phyloP scores from a whole-genome alignment of 2,113 vertebrate species.

The Petrocephalus microphthalmus region DNA sequence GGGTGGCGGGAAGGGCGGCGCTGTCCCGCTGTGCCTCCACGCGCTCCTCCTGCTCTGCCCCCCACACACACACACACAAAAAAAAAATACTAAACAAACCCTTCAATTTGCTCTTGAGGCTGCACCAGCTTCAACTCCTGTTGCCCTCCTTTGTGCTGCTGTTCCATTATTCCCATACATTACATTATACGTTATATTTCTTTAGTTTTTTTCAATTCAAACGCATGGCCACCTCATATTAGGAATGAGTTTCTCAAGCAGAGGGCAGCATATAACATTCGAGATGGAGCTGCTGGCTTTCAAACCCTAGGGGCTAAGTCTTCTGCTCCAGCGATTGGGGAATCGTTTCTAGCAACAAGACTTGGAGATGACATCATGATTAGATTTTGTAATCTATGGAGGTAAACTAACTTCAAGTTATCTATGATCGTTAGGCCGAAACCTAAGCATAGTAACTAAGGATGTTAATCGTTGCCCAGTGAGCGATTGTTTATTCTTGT shows the following conservation, averaged over 20 bases:
- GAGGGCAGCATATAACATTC: background rate
- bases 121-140: background rate
- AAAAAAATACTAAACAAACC: background rate
- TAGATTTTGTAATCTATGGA: background rate
- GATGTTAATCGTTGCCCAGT: background rate
- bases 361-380: background rate
- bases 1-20: conserved; percentile 65
- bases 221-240: background rate
- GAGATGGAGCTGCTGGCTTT: background rate
- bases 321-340: background rate
- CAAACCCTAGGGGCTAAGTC: background rate
- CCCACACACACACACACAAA: no score
- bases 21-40: conserved; percentile 22
- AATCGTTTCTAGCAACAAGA: background rate
- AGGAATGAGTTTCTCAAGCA: background rate
- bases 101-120: background rate
- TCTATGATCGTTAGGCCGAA: background rate
- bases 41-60: background rate
- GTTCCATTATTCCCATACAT: background rate
- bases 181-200: background rate
- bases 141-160: background rate
- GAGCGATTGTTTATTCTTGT: background rate
- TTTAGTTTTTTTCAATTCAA: background rate
- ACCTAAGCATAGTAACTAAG: background rate
- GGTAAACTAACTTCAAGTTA: background rate